Evolutionary conservation across 2,797 vertebrate species (phyloP), one percentile per base, ranked within the genome.

Genomic region (Geotrypetes seraphini): DNA sequence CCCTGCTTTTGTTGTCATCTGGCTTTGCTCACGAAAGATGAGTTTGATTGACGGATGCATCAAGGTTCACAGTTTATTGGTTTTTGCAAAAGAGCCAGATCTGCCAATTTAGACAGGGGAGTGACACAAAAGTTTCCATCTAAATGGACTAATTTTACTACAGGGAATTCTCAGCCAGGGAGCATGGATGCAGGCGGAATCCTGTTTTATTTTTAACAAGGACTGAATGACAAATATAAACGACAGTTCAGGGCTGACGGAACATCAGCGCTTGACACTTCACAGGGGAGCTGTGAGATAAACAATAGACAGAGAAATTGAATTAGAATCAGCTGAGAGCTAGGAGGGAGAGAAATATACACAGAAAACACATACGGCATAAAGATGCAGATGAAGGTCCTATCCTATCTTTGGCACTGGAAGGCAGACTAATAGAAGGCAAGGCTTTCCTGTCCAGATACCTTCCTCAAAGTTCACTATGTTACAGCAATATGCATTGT

Each of bases 51-150:
- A 87, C 88, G 86, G 85, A 78, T 83, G 86, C 86, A 80, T 85
- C 82, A 85, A 83, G 79, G 82, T 92, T 91, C 85, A 90, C 86
- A 91, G 74, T 92, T 91, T 90, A 90, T 84, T 92, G 86, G 79
- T 88, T 92, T 88, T 79, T 58, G 79, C 83, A 80, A 86, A 83
- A 86, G 82, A 88, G 81, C 71, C 84, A 84, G 88, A 91, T 86
- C 82, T 91, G 87, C 87, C 89, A 90, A 89, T 91, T 92, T 91
- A 87, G 88, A 90, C 84, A 81, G 81, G 78, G 74, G 83, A 89
- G 81, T 88, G 88, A 91, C 86, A 91, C 88, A 92, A 88, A 91
- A 91, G 85, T 90, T 89, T 86, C 84, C 84, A 85, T 89, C 83
- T 87, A 90, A 91, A 91, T 82, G 83, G 79, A 87, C 85, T 89